Percentiles rank a stretch among this genome's conserved stretches.
Conservation (phyloP, 1,140 invertebrate species). For the Bombus fervidus region DNA sequence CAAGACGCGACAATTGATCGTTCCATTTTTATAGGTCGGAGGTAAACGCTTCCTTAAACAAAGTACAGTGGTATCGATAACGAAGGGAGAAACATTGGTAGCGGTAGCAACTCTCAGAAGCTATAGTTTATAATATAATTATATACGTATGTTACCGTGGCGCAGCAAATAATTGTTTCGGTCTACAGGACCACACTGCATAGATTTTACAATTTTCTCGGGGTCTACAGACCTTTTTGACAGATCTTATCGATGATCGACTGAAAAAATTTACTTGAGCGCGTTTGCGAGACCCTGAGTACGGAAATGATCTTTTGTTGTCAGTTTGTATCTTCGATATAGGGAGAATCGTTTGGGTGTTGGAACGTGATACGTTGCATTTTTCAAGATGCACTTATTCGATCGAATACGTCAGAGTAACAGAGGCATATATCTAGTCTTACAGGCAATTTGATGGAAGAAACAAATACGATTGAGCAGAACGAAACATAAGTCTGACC, state of each 20-base stretch:
- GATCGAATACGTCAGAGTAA: conserved; percentile 50
- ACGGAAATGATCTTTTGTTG: not conserved
- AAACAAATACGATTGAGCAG: not conserved
- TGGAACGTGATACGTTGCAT: not conserved
- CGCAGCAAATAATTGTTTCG: conserved; percentile 35
- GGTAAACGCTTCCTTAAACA: conserved; percentile 15
- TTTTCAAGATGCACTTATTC: conserved; percentile 37
- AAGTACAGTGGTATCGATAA: not conserved
- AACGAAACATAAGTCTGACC: conserved; percentile 21
- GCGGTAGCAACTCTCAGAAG: conserved; percentile 5
- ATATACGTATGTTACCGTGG: conserved; percentile 33
- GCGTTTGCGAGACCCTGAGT: not conserved
- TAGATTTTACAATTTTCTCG: conserved; percentile 44
- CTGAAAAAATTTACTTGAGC: conserved; percentile 1
- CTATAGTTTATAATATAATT: conserved; percentile 34
- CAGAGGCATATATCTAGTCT: conserved; percentile 39
- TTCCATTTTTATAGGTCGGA: conserved; percentile 30
- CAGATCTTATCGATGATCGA: conserved; percentile 29
- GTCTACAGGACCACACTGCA: conserved; percentile 48
- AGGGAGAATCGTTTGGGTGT: conserved; percentile 9
- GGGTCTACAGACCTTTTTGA: conserved; percentile 17
- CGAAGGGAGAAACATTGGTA: not conserved
- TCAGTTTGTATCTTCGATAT: conserved; percentile 7
- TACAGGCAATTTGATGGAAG: conserved; percentile 14
- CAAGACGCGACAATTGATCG: conserved; percentile 31